Evolutionary conservation across 2,888 invertebrate species (phyloP).

Genomic region (Spialia ferax): DNA sequence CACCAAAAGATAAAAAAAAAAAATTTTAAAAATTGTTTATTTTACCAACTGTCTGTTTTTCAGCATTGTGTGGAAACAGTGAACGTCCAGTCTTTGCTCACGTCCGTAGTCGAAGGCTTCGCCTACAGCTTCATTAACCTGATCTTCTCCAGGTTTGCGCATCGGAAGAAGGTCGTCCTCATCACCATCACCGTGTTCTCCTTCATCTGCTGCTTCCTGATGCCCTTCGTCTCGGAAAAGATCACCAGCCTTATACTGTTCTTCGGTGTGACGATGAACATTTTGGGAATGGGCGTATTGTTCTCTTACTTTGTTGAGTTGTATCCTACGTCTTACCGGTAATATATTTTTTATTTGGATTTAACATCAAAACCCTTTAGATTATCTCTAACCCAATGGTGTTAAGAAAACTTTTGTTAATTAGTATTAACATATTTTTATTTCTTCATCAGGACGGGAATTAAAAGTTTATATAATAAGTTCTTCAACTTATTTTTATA

Average conservation of each 20-base stretch:
- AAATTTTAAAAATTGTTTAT: no score
- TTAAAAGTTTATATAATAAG: no score
- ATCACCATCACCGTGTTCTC: constrained; percentile 51
- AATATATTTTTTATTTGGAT: constrained; percentile 37
- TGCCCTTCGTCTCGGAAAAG: constrained; percentile 51
- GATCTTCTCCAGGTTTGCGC: constrained; percentile 52
- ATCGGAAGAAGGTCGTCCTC: constrained; percentile 54
- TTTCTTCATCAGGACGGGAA: no score
- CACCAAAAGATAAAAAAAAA: no score
- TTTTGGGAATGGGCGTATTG: constrained; percentile 56
- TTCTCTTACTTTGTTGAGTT: constrained; percentile 62
- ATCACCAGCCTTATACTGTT: constrained; percentile 55
- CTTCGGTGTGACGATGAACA: constrained; percentile 53
- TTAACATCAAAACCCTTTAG: no score
- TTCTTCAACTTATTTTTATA: no score
- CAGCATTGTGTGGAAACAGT: constrained; percentile 16
- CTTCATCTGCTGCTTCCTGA: constrained; percentile 48
- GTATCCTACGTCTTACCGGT: constrained; percentile 64
- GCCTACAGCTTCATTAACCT: constrained; percentile 54
- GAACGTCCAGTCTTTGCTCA: constrained; percentile 43
- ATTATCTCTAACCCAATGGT: no score
- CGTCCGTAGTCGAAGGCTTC: constrained; percentile 50
- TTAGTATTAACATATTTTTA: no score
- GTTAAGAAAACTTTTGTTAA: no score
- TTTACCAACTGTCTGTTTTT: constrained; percentile 7